These are phyloP conservation scores for Stenchaetothrips biformis DNA, from an alignment of 2,888 invertebrate species.

Conservation along the genomic window DNA sequence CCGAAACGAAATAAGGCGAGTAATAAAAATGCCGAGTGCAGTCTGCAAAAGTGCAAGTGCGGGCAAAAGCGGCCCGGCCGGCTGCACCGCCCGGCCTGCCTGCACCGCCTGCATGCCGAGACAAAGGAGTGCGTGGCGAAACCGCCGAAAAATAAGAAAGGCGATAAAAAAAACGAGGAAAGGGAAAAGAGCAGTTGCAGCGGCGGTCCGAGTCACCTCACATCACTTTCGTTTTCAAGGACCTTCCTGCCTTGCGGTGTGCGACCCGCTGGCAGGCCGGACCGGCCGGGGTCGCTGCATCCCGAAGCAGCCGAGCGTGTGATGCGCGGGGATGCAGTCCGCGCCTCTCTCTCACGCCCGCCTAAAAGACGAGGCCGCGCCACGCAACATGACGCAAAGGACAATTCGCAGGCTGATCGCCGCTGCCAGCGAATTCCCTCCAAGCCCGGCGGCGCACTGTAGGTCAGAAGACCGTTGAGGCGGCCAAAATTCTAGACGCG, in stretches of 20 bases:
- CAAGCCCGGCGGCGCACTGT: too few species aligned
- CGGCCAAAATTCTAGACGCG: too few species aligned
- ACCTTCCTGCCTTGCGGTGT: neutral
- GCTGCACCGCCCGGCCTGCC: neutral
- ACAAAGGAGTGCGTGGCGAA: conserved; percentile 14
- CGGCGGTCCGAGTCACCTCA: neutral
- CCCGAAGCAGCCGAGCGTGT: too few species aligned
- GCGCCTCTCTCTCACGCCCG: too few species aligned
- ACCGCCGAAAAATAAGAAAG: neutral
- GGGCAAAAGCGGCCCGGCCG: neutral
- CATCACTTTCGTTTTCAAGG: conserved; percentile 4
- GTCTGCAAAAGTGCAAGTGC: conserved; percentile 20
- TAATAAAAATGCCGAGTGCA: conserved; percentile 21
- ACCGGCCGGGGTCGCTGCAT: too few species aligned
- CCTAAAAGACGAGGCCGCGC: too few species aligned
- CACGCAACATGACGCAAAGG: too few species aligned
- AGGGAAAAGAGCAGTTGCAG: neutral
- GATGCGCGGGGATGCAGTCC: too few species aligned
- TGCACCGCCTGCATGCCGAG: neutral
- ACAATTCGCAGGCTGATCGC: too few species aligned
- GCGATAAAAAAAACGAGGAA: neutral
- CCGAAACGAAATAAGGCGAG: conserved; percentile 19
- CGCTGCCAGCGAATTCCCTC: too few species aligned
- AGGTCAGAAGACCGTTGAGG: too few species aligned
- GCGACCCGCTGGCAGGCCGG: neutral